Percentiles rank a stretch among this genome's conserved stretches.
Evolutionary conservation across 2,797 vertebrate genomes (phyloP).

Genomic region (Tokudaia muenninki): DNA sequence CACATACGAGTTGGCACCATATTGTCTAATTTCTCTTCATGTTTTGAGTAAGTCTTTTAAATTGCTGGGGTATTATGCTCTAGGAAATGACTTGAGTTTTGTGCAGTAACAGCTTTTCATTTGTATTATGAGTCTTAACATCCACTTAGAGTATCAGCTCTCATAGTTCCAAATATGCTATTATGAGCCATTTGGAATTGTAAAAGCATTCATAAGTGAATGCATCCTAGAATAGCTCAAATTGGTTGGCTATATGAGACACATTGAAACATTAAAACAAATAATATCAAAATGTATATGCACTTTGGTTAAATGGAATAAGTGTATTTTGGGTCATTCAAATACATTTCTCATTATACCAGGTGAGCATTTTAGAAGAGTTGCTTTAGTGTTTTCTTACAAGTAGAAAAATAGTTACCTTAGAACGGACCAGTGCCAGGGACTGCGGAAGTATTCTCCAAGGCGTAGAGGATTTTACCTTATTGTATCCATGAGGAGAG

Average conservation of each 20-base stretch:
- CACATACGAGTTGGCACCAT: conserved; percentile 40
- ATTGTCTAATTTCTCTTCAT: conserved; percentile 64
- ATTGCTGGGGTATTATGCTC: conserved; percentile 48
- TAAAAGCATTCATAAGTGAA: conserved; percentile 77
- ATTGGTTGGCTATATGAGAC: conserved; percentile 61
- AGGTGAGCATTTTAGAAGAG: conserved; percentile 42
- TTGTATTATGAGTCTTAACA: conserved; percentile 77
- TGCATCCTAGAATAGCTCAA: conserved; percentile 44
- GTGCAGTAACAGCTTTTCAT: conserved; percentile 72
- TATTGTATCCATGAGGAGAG: conserved; percentile 2
- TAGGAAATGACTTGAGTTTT: conserved; percentile 67
- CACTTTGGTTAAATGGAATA: conserved; percentile 66
- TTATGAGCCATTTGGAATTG: conserved; percentile 70
- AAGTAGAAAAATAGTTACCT: conserved; percentile 19
- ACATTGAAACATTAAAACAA: conserved; percentile 69
- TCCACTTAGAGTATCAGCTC: conserved; percentile 65
- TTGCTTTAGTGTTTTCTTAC: conserved; percentile 49
- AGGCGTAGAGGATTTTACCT: neutral
- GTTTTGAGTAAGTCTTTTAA: conserved; percentile 71
- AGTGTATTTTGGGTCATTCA: conserved; percentile 66
- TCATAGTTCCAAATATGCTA: conserved; percentile 53
- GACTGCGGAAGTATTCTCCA: conserved; percentile 7
- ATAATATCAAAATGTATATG: conserved; percentile 64
- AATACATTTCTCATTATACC: conserved; percentile 51
- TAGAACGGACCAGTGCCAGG: conserved; percentile 19